Conservation (phyloP, 1,140 invertebrate species). For the Probaryconus sp. region DNA sequence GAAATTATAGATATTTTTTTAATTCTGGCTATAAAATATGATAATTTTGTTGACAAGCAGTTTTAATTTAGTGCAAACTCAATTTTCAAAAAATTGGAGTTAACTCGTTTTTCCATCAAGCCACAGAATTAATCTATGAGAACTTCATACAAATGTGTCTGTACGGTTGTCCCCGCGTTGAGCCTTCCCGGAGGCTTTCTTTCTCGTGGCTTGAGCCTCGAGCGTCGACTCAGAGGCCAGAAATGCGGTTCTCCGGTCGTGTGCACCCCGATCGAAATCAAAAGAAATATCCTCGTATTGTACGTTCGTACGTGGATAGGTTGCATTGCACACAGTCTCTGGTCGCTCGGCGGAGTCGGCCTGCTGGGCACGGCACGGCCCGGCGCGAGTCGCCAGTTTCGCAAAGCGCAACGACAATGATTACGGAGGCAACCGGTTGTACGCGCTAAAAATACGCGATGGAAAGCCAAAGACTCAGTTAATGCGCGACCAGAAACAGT, state of each 20-base stretch:
- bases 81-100: too few species aligned
- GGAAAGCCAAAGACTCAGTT: slow-evolving; percentile 69
- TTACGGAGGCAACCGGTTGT: slow-evolving; percentile 76
- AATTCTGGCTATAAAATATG: too few species aligned
- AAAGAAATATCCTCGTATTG: slow-evolving; percentile 70
- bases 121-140: too few species aligned
- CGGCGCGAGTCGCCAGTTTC: slow-evolving; percentile 69
- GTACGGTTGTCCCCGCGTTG: slow-evolving; percentile 1
- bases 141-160: too few species aligned
- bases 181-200: slow-evolving; percentile 8
- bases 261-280: slow-evolving; percentile 71
- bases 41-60: too few species aligned
- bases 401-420: slow-evolving; percentile 77
- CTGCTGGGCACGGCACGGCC: slow-evolving; percentile 44
- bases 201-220: slow-evolving; percentile 16
- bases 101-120: too few species aligned
- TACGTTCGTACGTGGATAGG: slow-evolving; percentile 39
- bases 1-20: too few species aligned
- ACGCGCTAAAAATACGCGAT: slow-evolving; percentile 74
- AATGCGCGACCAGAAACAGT: slow-evolving; percentile 69
- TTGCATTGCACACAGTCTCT: slow-evolving; percentile 33
- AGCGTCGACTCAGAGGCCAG: slow-evolving; percentile 68
- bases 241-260: slow-evolving; percentile 71
- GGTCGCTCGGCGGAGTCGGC: slow-evolving; percentile 16
- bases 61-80: too few species aligned